These are phyloP conservation scores for Neotoxoptera formosana DNA, from an alignment of 1,140 invertebrate genomes.

Conservation along the genomic window DNA sequence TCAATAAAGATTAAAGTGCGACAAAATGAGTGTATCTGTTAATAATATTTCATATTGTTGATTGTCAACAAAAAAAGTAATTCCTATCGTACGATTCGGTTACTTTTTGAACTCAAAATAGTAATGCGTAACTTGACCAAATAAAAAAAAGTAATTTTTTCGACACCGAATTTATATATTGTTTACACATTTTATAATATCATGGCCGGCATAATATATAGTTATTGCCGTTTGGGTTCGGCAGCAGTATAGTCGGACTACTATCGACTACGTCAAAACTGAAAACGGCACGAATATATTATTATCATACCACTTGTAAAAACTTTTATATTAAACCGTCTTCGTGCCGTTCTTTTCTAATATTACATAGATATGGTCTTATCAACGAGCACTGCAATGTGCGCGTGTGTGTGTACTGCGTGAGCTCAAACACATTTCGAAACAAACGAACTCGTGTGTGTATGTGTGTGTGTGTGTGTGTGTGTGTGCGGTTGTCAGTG, in stretches of 20 bases:
- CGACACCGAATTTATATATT: too few species aligned
- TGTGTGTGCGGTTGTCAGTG: not conserved
- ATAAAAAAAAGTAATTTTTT: too few species aligned
- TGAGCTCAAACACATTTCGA: not conserved
- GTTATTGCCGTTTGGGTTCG: not conserved
- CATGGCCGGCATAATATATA: not conserved
- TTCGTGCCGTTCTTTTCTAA: not conserved
- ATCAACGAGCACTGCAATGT: not conserved
- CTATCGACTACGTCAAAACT: not conserved
- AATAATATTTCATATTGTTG: too few species aligned
- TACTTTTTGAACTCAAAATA: too few species aligned
- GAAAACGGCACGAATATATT: not conserved
- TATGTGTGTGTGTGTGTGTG: too few species aligned
- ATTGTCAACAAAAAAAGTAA: too few species aligned
- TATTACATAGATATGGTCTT: not conserved
- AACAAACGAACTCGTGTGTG: not conserved
- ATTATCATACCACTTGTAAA: not conserved
- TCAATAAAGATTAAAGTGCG: too few species aligned
- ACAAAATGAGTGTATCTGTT: too few species aligned
- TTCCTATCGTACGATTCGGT: too few species aligned
- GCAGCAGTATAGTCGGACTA: not conserved
- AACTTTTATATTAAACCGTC: not conserved
- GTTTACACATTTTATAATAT: not conserved
- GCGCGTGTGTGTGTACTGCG: not conserved
- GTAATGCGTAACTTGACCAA: too few species aligned